Base-by-base conservation (phyloP, 2,888 invertebrate genomes). In the Drosophila planitibia region DNA sequence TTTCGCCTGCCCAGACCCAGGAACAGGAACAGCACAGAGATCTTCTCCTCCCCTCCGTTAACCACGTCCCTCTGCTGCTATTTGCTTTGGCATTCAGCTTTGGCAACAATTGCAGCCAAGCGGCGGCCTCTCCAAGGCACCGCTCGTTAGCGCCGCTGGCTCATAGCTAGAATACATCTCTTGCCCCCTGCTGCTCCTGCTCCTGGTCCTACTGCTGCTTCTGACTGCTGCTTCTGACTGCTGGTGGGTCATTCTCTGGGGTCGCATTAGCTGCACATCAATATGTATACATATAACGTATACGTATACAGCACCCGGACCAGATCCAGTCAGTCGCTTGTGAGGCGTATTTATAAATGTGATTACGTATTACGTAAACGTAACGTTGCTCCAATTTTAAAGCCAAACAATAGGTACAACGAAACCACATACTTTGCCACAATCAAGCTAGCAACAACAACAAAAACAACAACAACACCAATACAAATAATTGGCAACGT, bases 41-140 rank as follows among this genome's bases (percentile, higher is more conserved):
- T 47, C 9, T 51, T 28, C 25, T 25, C 25, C 25, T 25, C 25
- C 32, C 41, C 12, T 22, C 52, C 12, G 32, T 35, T 35, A 25
- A 61, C 28, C 63, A 14, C 52, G 58, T 74, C 71, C 74, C 84
- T 77, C 58, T 68, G 81, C 85, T 90, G 89, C 77, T 89, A 82
- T 90, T 91, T 88, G 91, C 87, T 90, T 91, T 90, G 91, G 87
- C 90, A 86, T 87, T 91, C 87, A 83, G 84, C 87, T 82, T 76
- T 86, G 91, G 84, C 91, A 89, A 91, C 88, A 88, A 88, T 88
- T 88, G 88, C 87, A 89, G 88, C 64, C 72, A 63, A 81, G 85
- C 84, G 70, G 53, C 71, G 66, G 63, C 62, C 86, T 85, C 85
- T 82, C 85, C 88, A 84, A 91, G 87, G 91, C 87, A 82, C 76